Evolutionary conservation across 2,888 invertebrate species (phyloP), one percentile per base, ranked within the genome.

Genomic region (Ophion obscuratus): DNA sequence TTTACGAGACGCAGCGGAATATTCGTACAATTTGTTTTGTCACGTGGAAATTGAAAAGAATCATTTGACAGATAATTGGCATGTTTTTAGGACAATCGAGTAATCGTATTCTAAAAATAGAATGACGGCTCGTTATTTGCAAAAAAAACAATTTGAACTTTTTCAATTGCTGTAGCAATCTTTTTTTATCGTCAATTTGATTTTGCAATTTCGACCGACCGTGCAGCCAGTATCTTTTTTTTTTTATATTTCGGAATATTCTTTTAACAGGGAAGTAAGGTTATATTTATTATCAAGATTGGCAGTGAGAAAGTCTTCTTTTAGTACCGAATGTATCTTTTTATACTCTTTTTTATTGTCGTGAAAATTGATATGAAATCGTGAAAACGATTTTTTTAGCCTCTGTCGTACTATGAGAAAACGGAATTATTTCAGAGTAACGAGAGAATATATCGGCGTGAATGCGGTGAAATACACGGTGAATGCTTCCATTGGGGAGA

Each of bases 401-500:
- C 14, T 53, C 4, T 17, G 1, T 53, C 53, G 53, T 5, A 2
- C 11, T 11, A 53, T 17, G 53, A 53, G 14, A 53, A 53, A 14
- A 17, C 53, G 53, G 53, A 53, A 53, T 14, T 14, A 53, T 53
- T 53, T 14, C 17, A 4, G 17, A 53, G 3, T 53, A 53, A 53
- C 53, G 53, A 53, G 76, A 77, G 76, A 77, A 44, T 67, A 77
- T 57, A 57, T 57, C 7, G 64, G 64, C 36, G 67, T 47, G 77
- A 81, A 77, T 77, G 47, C 81, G 68, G 20, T 68, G 47, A 59
- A 75, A 40, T 44, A 68, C 20, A 64, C 75, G 61, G 47, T 44
- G 83, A 64, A 66, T 71, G 76, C 40, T 70, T 74, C 71, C 71
- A 67, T 80, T 71, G 64, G 68, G 47, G 53, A 14, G 53, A 79